A percentile compares a stretch with the other conserved stretches of the same genome.
These are phyloP conservation scores for Pantherophis alleghaniensis DNA, from an alignment of 2,797 vertebrate species.

Conservation along the genomic window DNA sequence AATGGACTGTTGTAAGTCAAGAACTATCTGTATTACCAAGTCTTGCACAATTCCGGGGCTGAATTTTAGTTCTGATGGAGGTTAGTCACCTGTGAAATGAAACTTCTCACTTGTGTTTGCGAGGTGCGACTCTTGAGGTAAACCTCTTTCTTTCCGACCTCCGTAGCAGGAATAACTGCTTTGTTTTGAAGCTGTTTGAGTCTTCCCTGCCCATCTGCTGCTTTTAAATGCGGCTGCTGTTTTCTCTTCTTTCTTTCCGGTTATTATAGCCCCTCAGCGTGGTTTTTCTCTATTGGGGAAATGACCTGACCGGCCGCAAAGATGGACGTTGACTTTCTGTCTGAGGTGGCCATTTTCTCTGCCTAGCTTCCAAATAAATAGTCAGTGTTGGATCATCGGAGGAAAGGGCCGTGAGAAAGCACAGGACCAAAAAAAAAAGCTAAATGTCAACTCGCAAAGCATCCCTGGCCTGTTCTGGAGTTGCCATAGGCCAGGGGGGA, in stretches of 20 bases:
- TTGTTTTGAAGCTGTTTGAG: neutral
- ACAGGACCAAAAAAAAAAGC: neutral
- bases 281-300: neutral
- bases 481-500: too few species aligned
- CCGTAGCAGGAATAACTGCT: neutral
- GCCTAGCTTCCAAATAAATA: neutral
- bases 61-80: neutral
- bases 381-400: too few species aligned
- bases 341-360: neutral
- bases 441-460: too few species aligned
- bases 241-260: neutral
- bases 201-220: neutral
- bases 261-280: neutral
- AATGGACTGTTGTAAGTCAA: too few species aligned
- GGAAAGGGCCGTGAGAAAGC: too few species aligned
- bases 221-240: neutral
- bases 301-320: neutral
- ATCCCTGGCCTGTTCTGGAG: too few species aligned
- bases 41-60: neutral
- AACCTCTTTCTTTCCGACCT: neutral
- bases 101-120: neutral
- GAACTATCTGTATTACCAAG: too few species aligned
- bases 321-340: neutral
- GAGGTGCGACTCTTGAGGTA: neutral
- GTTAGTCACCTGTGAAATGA: neutral